Base-by-base conservation (phyloP, 2,888 invertebrate species). In the Xylota segnis region DNA sequence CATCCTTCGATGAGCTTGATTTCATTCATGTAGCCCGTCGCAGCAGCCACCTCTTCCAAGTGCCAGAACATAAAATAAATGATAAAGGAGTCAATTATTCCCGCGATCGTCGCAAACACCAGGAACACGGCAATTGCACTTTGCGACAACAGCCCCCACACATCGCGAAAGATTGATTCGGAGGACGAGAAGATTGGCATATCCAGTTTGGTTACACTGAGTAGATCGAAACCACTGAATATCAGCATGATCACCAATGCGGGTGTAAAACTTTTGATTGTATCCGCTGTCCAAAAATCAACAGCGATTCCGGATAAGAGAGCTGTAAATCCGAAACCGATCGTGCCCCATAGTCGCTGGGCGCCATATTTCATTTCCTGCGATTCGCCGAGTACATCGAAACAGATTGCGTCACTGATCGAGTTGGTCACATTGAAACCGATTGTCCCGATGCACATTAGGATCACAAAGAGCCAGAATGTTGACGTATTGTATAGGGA, bases 331-430 rank as follows among this genome's bases (percentile, higher is more conserved):
- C 97, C 97, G 89, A 96, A 97, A 0, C 97, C 97, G 4, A 95
- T 94, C 0, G 97, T 96, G 4, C 97, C 97, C 96, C 96, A 97
- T 0, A 96, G 96, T 16, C 97, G 93, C 90, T 97, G 97, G 6
- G 94, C 94, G 0, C 97, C 97, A 89, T 97, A 97, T 76, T 94
- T 94, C 88, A 94, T 94, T 70, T 95, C 94, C 12, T 94, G 93
- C 0, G 95, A 94, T 4, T 95, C 94, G 12, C 96, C 96, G 45
- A 98, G 93, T 27, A 97, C 94, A 91, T 98, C 97, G 90, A 98
- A 98, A 91, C 97, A 97, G 34, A 98, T 95, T 0, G 98, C 97
- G 91, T 98, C 98, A 45, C 96, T 96, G 45, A 98, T 95, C 58
- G 96, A 97, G 89, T 97, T 96, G 37, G 95, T 95, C 0, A 98